Evolutionary conservation across 2,113 vertebrate genomes (phyloP).

Genomic region (Trichechus manatus): DNA sequence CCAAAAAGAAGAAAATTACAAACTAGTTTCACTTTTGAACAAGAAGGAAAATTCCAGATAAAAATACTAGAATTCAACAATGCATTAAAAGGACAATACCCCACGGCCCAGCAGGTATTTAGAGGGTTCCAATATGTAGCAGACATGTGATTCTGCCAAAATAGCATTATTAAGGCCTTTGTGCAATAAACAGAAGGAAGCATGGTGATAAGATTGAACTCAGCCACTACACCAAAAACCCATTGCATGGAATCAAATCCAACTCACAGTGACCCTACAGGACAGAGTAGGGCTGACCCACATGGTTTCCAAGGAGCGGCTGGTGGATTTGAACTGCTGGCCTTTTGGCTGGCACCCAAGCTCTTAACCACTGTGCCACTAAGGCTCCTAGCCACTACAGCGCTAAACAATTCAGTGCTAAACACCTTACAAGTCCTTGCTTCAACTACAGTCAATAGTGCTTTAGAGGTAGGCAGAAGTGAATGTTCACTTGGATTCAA

Average conservation of each 20-base stretch:
- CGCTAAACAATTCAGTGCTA: background rate
- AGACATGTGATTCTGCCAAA: slow-evolving; percentile 79
- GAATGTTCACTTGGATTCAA: slow-evolving; percentile 4
- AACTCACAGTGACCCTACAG: no score
- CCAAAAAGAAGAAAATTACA: background rate
- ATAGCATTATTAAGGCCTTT: slow-evolving; percentile 16
- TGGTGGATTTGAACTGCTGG: no score
- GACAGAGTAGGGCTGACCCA: no score
- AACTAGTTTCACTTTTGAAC: background rate
- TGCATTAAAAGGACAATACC: background rate
- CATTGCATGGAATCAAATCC: no score
- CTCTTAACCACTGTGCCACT: no score
- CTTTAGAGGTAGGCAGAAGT: background rate
- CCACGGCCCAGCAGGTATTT: background rate
- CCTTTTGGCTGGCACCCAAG: no score
- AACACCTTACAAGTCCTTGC: slow-evolving; percentile 28
- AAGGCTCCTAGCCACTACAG: fast-evolving
- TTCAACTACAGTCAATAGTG: background rate
- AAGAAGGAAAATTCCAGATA: slow-evolving; percentile 26
- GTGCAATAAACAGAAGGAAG: slow-evolving; percentile 53
- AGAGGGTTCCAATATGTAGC: slow-evolving; percentile 3
- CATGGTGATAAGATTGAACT: slow-evolving; percentile 56
- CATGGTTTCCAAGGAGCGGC: no score
- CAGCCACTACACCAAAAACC: fast-evolving
- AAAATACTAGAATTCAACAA: slow-evolving; percentile 48